Percentiles rank a stretch among this genome's conserved stretches.
Conservation (phyloP, 2,888 invertebrate species). For the Norana najaformis region DNA sequence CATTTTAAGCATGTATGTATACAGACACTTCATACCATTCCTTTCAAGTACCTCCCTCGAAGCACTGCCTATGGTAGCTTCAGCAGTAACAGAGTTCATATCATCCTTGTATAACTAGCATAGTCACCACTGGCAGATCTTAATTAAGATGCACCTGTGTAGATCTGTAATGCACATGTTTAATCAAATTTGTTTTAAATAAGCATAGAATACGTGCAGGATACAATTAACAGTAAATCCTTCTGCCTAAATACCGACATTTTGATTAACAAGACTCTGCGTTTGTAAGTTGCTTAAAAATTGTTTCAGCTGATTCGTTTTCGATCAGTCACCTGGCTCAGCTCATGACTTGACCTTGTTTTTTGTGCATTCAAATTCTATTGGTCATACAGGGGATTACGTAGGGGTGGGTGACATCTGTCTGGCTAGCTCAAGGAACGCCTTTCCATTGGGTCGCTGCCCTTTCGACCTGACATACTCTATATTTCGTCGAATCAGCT, state of each 20-base stretch:
- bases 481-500: no score
- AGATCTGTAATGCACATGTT: no score
- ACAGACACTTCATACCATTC: neutral
- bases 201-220: neutral
- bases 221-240: neutral
- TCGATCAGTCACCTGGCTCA: neutral
- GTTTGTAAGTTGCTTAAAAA: no score
- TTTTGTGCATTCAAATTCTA: neutral
- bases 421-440: neutral
- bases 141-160: no score
- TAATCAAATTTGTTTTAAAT: neutral
- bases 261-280: neutral
- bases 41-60: no score
- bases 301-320: no score
- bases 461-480: conserved; percentile 9
- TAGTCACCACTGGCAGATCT: no score
- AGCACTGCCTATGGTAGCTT: no score
- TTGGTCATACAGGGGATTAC: neutral
- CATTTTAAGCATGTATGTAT: neutral
- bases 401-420: neutral
- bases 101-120: no score
- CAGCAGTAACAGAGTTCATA: no score
- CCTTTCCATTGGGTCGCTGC: neutral
- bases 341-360: neutral
- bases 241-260: neutral